These are phyloP conservation scores for Laothoe populi DNA, from an alignment of 2,888 invertebrate species.

Conservation along the genomic window DNA sequence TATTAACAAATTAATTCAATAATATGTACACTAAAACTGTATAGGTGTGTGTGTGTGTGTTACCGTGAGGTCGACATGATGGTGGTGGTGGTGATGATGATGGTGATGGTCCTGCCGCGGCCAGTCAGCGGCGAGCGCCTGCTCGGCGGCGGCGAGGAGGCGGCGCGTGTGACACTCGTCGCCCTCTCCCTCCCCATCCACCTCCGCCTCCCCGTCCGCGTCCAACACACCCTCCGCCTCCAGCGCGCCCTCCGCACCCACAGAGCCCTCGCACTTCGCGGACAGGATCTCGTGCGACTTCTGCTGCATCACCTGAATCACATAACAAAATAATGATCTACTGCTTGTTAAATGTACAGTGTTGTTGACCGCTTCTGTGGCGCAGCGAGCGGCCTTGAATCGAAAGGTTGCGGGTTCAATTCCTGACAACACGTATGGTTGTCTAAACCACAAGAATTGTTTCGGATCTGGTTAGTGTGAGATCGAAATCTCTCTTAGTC, in stretches of 20 bases:
- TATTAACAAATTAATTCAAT: no score
- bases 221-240: constrained; percentile 35
- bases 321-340: no score
- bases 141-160: constrained; percentile 72
- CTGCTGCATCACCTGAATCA: constrained; percentile 83
- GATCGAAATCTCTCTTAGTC: no score
- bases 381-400: no score
- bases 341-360: neutral
- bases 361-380: neutral
- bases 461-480: no score
- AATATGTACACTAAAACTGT: no score
- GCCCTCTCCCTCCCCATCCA: constrained; percentile 45
- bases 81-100: constrained; percentile 54
- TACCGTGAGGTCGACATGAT: constrained; percentile 56
- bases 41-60: neutral
- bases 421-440: no score
- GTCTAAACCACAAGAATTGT: no score
- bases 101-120: constrained; percentile 56
- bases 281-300: constrained; percentile 80
- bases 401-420: no score
- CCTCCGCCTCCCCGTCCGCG: constrained; percentile 37
- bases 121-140: constrained; percentile 74
- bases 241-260: constrained; percentile 39
- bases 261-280: constrained; percentile 59
- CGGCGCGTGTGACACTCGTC: constrained; percentile 73